Percentiles rank a stretch among this genome's conserved stretches.
Evolutionary conservation across 2,888 invertebrate species (phyloP).

Genomic region (Scaptomyza polygonia): DNA sequence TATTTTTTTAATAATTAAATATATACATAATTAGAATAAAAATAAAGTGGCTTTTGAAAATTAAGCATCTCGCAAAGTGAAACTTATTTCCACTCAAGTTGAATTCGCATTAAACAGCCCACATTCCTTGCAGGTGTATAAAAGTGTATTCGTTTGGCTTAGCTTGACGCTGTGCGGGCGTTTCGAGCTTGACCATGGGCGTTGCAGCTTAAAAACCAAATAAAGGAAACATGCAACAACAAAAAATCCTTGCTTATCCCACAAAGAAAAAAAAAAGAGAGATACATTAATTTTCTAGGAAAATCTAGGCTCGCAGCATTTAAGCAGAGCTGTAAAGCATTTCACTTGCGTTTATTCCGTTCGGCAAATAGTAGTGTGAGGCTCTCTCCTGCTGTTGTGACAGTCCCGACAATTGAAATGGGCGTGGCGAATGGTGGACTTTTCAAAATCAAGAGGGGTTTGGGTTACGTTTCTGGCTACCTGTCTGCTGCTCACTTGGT

Average conservation of each 20-base stretch:
- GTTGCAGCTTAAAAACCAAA: constrained; percentile 14
- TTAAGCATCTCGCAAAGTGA: too few species aligned
- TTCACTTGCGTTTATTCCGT: neutral
- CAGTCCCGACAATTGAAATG: constrained; percentile 52
- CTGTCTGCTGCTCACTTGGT: constrained; percentile 44
- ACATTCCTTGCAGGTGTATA: neutral
- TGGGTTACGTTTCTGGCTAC: constrained; percentile 4
- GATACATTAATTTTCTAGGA: constrained; percentile 1
- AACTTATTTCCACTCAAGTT: neutral
- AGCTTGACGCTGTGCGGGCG: constrained; percentile 35
- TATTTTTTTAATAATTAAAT: too few species aligned
- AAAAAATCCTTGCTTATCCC: constrained; percentile 16
- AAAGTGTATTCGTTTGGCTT: constrained; percentile 18
- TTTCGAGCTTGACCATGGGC: constrained; percentile 38
- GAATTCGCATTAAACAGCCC: too few species aligned
- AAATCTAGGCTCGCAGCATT: neutral
- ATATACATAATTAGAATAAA: too few species aligned
- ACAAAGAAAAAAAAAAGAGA: constrained; percentile 1
- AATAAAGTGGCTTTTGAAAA: too few species aligned
- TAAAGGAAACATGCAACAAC: constrained; percentile 16
- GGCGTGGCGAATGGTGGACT: constrained; percentile 42
- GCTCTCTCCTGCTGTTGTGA: constrained; percentile 38
- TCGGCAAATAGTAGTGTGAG: constrained; percentile 13
- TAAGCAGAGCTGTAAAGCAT: constrained; percentile 11
- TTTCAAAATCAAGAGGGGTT: neutral